Evolutionary conservation across 2,113 vertebrate species (phyloP).

Genomic region (zebrafish (Danio rerio)): DNA sequence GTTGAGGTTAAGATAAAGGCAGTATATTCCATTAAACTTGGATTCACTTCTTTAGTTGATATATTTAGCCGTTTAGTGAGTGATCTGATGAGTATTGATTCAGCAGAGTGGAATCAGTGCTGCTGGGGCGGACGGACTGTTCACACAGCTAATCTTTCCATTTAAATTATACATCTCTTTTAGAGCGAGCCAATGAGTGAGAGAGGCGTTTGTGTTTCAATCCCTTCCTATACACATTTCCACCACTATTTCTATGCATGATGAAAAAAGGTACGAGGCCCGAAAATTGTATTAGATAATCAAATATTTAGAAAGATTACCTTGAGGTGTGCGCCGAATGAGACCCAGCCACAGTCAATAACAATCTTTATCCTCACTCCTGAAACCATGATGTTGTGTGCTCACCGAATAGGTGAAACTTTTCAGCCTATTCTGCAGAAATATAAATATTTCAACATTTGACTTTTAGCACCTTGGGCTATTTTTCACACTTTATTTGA

Average conservation of each 20-base stretch:
- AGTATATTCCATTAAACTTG: slow-evolving; percentile 40
- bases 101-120: slow-evolving; percentile 33
- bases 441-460: slow-evolving; percentile 46
- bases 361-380: not conserved
- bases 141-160: slow-evolving; percentile 32
- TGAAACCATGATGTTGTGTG: not conserved
- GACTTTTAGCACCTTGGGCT: slow-evolving; percentile 41
- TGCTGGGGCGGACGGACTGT: slow-evolving; percentile 22
- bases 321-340: not conserved
- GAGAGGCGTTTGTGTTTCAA: not conserved
- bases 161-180: slow-evolving; percentile 39
- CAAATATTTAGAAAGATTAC: slow-evolving; percentile 47
- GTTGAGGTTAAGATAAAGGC: slow-evolving; percentile 34
- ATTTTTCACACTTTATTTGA: slow-evolving; percentile 42
- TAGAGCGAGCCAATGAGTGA: not conserved
- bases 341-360: slow-evolving; percentile 2
- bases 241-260: slow-evolving; percentile 21
- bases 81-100: slow-evolving; percentile 48
- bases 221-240: not conserved
- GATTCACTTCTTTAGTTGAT: slow-evolving; percentile 40
- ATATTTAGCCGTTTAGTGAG: slow-evolving; percentile 29
- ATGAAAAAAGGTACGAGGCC: not conserved
- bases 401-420: not conserved
- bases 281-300: slow-evolving; percentile 32
- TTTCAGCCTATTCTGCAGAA: not conserved